Evolutionary conservation across 2,113 vertebrate species (phyloP).

Genomic region (Pituophis catenifer): DNA sequence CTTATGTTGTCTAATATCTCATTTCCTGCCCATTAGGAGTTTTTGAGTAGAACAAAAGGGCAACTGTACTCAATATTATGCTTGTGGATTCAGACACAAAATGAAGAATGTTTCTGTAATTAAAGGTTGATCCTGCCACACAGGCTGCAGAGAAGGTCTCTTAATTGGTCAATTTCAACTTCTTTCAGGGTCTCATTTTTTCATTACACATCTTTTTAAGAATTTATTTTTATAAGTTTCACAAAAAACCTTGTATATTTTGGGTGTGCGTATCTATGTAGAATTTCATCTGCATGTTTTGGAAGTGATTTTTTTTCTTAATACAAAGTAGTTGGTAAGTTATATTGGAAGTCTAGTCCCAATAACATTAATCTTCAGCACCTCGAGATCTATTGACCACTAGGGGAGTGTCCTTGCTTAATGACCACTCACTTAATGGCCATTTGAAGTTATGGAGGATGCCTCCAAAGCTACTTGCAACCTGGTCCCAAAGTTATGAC

Average conservation of each 20-base stretch:
- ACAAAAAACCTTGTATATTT: neutral
- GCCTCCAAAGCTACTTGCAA: neutral
- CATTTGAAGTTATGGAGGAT: neutral
- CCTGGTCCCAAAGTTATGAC: neutral
- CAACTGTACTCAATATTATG: neutral
- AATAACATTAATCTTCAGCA: neutral
- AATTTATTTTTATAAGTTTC: neutral
- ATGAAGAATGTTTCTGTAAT: neutral
- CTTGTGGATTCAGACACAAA: neutral
- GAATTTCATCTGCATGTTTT: neutral
- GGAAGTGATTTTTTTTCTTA: neutral
- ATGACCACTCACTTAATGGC: neutral
- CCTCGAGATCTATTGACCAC: neutral
- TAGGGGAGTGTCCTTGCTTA: neutral
- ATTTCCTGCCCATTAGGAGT: neutral
- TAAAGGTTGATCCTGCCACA: neutral
- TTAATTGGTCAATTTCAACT: neutral
- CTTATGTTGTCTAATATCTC: neutral
- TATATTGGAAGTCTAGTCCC: neutral
- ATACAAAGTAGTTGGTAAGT: neutral
- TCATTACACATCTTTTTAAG: neutral
- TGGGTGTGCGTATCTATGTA: neutral
- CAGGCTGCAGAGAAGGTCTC: neutral
- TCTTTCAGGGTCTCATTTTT: neutral
- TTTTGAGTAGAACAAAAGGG: neutral